These are phyloP conservation scores for Manis crassicaudata DNA, from an alignment of 2,797 vertebrate species.

Conservation along the genomic window DNA sequence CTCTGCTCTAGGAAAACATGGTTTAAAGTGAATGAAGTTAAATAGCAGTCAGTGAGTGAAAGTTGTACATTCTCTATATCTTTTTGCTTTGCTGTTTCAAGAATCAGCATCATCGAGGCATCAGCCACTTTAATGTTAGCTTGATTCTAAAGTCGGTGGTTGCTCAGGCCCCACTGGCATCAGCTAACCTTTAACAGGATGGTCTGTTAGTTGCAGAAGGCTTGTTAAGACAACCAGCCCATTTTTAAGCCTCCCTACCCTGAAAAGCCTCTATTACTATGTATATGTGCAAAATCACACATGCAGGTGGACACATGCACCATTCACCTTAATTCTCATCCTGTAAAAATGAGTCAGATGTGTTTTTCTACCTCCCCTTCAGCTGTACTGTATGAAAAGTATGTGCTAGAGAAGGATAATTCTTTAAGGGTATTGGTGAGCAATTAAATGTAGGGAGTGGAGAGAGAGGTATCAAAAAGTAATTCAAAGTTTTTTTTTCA, in stretches of 20 bases:
- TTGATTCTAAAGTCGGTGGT: not conserved
- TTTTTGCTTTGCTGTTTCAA: not conserved
- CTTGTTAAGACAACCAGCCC: not conserved
- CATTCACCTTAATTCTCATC: not conserved
- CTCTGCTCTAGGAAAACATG: not conserved
- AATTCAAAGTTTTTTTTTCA: not conserved
- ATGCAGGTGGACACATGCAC: not conserved
- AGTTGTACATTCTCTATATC: not conserved
- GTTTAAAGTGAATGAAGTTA: not conserved
- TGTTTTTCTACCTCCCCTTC: not conserved
- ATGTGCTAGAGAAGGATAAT: not conserved
- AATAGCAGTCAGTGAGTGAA: not conserved
- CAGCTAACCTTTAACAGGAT: not conserved
- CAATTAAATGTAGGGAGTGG: not conserved
- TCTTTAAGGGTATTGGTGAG: not conserved
- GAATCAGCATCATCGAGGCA: not conserved
- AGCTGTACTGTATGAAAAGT: not conserved
- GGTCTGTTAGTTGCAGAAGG: not conserved
- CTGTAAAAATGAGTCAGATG: not conserved
- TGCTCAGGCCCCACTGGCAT: accelerated
- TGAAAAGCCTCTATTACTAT: not conserved
- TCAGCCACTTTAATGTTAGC: not conserved
- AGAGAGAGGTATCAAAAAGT: not conserved
- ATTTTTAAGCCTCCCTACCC: not conserved
- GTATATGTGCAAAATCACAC: not conserved